Percentiles rank a stretch among this genome's conserved stretches.
Evolutionary conservation across 2,797 vertebrate species (phyloP).

Genomic region (Acropternis orthonyx): DNA sequence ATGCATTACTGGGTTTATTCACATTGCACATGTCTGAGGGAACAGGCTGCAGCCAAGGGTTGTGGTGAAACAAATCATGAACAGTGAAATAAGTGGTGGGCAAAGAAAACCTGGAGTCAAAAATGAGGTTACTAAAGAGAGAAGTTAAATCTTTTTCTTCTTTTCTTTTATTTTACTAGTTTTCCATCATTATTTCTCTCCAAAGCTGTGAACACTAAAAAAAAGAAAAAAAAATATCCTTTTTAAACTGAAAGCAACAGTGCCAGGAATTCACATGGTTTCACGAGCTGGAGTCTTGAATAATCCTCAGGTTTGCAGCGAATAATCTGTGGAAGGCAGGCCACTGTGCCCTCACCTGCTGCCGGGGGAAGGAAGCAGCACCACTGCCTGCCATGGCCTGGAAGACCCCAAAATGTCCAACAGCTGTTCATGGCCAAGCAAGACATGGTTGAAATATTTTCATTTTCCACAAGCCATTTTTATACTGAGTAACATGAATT

Average conservation of each 20-base stretch:
- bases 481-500: background rate
- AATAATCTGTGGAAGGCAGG: background rate
- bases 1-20: background rate
- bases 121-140: background rate
- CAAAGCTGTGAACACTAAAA: background rate
- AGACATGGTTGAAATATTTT: background rate
- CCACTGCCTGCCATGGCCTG: background rate
- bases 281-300: too few relatives aligned
- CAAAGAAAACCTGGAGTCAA: background rate
- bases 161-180: background rate
- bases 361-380: background rate
- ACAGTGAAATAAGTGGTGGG: background rate
- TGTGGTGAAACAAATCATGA: background rate
- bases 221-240: accelerated
- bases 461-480: background rate
- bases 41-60: background rate
- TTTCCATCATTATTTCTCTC: background rate
- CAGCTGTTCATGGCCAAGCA: background rate
- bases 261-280: background rate
- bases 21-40: background rate
- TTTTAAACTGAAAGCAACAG: background rate
- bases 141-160: background rate
- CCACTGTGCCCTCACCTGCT: background rate
- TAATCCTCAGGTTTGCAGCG: background rate
- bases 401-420: background rate